phyloP scores from a whole-genome alignment of 2,888 invertebrate species.

The Drosophila tanythrix region DNA sequence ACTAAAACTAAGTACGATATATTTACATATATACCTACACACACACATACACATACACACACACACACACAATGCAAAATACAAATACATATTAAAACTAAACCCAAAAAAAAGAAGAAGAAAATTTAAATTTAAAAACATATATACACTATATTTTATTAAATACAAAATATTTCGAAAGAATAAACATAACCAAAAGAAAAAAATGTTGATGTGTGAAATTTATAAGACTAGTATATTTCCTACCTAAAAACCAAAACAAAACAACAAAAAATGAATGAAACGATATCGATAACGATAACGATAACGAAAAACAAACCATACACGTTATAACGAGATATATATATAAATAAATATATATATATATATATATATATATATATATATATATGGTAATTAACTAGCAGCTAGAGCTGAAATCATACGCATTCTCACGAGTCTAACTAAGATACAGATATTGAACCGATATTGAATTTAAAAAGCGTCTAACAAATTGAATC shows the following conservation, averaged over 20 bases:
- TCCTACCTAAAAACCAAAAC: conserved; percentile 77
- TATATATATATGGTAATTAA: conserved; percentile 40
- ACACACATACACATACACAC: conserved; percentile 30
- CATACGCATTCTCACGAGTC: conserved; percentile 52
- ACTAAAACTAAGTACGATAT: conserved; percentile 45
- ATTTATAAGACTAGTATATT: conserved; percentile 84
- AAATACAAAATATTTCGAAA: conserved; percentile 67
- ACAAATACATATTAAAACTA: conserved; percentile 56
- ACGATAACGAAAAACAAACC: not conserved
- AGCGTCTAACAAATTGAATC: conserved; percentile 66
- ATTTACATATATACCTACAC: conserved; percentile 50
- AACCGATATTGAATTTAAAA: conserved; percentile 57
- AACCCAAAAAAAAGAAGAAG: conserved; percentile 15
- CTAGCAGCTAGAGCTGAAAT: conserved; percentile 67
- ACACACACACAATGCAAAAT: conserved; percentile 25
- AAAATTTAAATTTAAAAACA: not conserved
- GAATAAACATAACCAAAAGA: conserved; percentile 48
- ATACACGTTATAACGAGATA: conserved; percentile 59
- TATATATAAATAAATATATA: conserved; percentile 22
- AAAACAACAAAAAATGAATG: conserved; percentile 16
- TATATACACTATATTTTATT: conserved; percentile 66
- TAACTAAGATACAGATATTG: conserved; percentile 45
- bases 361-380: conserved; percentile 42
- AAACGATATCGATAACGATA: not conserved
- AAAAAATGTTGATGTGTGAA: conserved; percentile 83